Percentiles rank a stretch among this genome's conserved stretches.
Evolutionary conservation across 1,140 invertebrate genomes (phyloP).

Genomic region (Yoshiicerus persimilis): DNA sequence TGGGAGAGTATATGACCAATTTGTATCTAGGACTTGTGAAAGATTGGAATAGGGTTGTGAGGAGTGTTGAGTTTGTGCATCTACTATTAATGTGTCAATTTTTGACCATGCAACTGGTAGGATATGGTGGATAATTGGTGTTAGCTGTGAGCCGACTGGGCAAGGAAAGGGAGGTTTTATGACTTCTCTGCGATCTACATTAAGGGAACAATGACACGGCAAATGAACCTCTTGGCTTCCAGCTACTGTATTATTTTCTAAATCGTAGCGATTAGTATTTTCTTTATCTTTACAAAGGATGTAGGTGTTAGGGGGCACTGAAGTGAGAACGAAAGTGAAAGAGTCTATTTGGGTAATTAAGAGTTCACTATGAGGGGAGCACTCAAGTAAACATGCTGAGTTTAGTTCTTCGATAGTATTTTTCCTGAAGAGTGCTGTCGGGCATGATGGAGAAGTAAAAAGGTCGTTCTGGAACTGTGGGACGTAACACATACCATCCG

Average conservation of each 20-base stretch:
- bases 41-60: background rate
- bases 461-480: background rate
- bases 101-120: background rate
- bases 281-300: background rate
- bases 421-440: background rate
- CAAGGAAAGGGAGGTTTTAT: background rate
- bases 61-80: background rate
- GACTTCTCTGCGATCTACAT: background rate
- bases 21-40: background rate
- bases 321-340: background rate
- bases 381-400: background rate
- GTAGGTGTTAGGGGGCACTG: background rate
- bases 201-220: background rate
- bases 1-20: background rate
- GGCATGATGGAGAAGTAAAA: background rate
- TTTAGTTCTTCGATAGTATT: background rate
- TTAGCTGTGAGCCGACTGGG: background rate
- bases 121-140: background rate
- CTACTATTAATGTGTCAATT: background rate
- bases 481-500: background rate
- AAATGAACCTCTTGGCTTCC: background rate
- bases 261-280: background rate
- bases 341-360: background rate
- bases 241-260: background rate
- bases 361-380: background rate